Base-by-base conservation (phyloP, 2,797 vertebrate species). In the Gallinago nigripennis region DNA sequence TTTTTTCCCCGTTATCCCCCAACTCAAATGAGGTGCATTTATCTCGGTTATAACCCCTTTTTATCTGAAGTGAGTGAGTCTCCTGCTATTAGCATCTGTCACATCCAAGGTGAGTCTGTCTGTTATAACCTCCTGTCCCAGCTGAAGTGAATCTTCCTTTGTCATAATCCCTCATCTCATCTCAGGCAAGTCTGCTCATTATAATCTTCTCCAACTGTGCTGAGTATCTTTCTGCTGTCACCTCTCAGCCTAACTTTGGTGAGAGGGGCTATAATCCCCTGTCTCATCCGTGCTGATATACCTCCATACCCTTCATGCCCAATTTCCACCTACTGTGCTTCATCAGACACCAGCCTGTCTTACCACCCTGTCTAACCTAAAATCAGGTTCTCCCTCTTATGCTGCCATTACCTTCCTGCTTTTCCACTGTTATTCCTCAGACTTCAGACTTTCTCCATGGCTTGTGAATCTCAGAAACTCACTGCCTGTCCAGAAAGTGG, bases 41-140 rank as follows among this genome's bases (percentile, higher is more conserved):
- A 66, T 95, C 91, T 94, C 20, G 3, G 63, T 92, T 94, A 96
- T 90, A 88, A 79, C 46, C 43, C 54, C 77, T 82, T 94, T 92
- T 82, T 86, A 61, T 94, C 78, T 94, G 10, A 65, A 92, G 46
- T 69, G 3, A 87, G 69, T 30, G 80, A 92, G 57, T 92, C 68
- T 92, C 81, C 86, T 94, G 75, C 90, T 95, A 94, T 95, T 97
- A 96, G 86, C 94, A 96, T 96, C 90, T 96, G 85, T 96, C 96
- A 94, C 79, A 68, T 88, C 92, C 90, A 95, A 95, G 95, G 95
- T 95, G 94, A 97, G 54, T 89, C 84, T 94, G 87, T 90, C 72
- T 94, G 73, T 91, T 92, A 92, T 64, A 96, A 94, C 70, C 91
- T 96, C 94, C 66, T 90, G 85, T 94, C 94, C 94, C 85, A 92